A percentile compares a stretch with the other conserved stretches of the same genome.
Evolutionary conservation across 2,888 invertebrate genomes (phyloP).

Genomic region (Galerucella nymphaeae): DNA sequence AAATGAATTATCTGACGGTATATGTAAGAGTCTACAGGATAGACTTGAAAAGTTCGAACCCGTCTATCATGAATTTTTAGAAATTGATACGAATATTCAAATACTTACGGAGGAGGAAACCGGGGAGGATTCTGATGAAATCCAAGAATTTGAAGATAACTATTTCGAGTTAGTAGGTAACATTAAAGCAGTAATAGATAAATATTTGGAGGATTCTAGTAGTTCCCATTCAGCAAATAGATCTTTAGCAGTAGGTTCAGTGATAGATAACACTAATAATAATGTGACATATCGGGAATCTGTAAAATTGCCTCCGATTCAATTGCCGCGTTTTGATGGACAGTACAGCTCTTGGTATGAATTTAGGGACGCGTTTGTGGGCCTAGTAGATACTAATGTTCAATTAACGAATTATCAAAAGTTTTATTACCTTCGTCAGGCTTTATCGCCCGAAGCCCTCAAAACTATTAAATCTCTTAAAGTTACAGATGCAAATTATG

Average conservation of each 20-base stretch:
- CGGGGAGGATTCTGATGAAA: neutral
- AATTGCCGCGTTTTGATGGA: slow-evolving; percentile 5
- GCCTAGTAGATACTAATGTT: neutral
- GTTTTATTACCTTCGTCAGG: too few relatives aligned
- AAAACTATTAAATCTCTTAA: too few relatives aligned
- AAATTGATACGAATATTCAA: neutral
- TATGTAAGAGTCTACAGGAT: neutral
- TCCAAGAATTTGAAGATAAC: too few relatives aligned
- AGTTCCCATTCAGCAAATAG: neutral
- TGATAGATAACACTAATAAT: neutral
- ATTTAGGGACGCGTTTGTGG: neutral
- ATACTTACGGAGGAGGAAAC: neutral
- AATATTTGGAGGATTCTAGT: neutral
- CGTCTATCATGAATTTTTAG: slow-evolving; percentile 2
- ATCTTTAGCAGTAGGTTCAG: neutral
- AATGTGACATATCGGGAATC: neutral
- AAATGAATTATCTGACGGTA: neutral
- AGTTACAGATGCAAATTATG: too few relatives aligned
- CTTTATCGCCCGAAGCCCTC: too few relatives aligned
- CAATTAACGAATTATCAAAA: slow-evolving; percentile 23
- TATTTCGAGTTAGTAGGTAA: too few relatives aligned
- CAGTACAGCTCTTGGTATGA: slow-evolving; percentile 3
- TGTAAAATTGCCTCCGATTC: too few relatives aligned
- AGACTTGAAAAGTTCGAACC: slow-evolving; percentile 2
- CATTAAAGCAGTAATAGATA: neutral